These are phyloP conservation scores for Lutjanus erythropterus DNA, from an alignment of 2,113 vertebrate genomes.

Conservation along the genomic window DNA sequence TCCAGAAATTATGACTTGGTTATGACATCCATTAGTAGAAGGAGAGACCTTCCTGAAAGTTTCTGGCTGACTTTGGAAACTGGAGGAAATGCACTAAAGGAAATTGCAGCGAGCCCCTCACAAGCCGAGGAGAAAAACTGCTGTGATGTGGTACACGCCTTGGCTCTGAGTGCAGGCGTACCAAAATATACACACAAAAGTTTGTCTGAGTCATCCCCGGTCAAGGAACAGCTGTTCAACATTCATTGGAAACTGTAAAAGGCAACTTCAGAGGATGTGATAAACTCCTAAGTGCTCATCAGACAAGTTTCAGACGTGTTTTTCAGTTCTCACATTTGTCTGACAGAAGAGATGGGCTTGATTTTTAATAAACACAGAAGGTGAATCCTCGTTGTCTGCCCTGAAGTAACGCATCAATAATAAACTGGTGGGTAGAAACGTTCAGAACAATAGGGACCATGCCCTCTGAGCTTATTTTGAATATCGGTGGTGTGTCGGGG, in stretches of 20 bases:
- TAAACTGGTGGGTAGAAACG: neutral
- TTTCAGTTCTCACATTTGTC: neutral
- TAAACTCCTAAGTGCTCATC: neutral
- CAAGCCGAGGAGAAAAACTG: neutral
- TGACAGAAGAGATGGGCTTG: neutral
- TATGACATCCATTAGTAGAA: no score
- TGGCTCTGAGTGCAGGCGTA: neutral
- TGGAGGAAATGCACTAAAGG: neutral
- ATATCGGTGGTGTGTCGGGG: neutral
- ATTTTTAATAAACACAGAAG: slow-evolving; percentile 5
- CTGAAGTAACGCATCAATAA: neutral
- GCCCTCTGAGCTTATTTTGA: slow-evolving; percentile 23
- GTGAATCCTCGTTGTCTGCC: neutral
- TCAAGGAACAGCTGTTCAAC: slow-evolving; percentile 28
- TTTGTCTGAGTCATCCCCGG: slow-evolving; percentile 6
- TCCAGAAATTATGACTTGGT: no score
- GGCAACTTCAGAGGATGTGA: neutral
- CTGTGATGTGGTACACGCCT: neutral
- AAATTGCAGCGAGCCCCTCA: neutral
- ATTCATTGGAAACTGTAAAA: slow-evolving; percentile 1
- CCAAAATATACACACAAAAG: slow-evolving; percentile 34
- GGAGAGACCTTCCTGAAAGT: neutral
- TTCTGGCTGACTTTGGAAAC: neutral
- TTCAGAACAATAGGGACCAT: neutral
- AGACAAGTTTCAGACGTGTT: neutral